Evolutionary conservation across 2,113 vertebrate genomes (phyloP).

Genomic region (Thunnus maccoyii): DNA sequence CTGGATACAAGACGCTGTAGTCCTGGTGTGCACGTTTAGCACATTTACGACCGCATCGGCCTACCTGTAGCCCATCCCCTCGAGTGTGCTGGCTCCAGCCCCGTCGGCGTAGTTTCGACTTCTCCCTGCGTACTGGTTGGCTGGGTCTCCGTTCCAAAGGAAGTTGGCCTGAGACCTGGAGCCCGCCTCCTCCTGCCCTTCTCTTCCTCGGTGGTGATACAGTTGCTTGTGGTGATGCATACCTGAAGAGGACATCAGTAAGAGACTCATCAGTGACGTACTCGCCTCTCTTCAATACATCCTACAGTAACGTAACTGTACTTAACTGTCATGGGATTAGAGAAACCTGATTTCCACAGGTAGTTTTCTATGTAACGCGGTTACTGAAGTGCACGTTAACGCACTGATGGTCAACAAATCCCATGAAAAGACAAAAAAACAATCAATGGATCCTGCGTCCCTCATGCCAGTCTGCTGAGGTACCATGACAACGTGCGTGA

Average conservation of each 20-base stretch:
- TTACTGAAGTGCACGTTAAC: too few species aligned
- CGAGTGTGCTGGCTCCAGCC: constrained; percentile 78
- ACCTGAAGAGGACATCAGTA: constrained; percentile 48
- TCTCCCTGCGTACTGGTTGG: constrained; percentile 86
- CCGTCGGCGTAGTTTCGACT: constrained; percentile 90
- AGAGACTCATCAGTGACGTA: background rate
- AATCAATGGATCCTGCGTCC: background rate
- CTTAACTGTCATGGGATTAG: too few species aligned
- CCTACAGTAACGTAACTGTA: too few species aligned
- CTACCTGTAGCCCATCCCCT: constrained; percentile 90
- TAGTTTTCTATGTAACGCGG: too few species aligned
- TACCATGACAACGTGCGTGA: too few species aligned
- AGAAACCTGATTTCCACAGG: too few species aligned
- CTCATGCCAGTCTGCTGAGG: too few species aligned
- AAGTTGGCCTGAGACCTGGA: constrained; percentile 72
- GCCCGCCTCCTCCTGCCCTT: constrained; percentile 74
- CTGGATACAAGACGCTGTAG: background rate
- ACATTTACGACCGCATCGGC: constrained; percentile 10
- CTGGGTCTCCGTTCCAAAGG: constrained; percentile 87
- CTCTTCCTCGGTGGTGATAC: constrained; percentile 80
- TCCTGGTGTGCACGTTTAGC: constrained; percentile 38
- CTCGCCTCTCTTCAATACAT: background rate
- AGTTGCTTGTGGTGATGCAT: constrained; percentile 76
- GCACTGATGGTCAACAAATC: background rate
- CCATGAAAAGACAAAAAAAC: background rate